A percentile compares a stretch with the other conserved stretches of the same genome.
Evolutionary conservation across 2,888 invertebrate genomes (phyloP).

Genomic region (Thecophora atra): DNA sequence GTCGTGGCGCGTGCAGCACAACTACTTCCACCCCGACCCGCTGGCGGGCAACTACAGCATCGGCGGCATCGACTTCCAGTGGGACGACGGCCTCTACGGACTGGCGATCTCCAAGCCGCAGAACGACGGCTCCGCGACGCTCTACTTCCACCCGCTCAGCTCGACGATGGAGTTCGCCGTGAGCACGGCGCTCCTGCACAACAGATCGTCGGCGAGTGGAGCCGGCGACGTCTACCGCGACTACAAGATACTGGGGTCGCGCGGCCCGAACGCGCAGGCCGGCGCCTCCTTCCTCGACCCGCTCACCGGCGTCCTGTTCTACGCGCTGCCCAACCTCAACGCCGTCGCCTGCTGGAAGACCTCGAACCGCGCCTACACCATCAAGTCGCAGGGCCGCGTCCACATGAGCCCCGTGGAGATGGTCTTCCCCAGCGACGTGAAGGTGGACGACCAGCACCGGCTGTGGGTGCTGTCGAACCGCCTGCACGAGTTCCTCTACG

Average conservation of each 20-base stretch:
- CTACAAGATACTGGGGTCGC: constrained; percentile 74
- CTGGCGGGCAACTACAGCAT: constrained; percentile 78
- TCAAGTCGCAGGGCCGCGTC: constrained; percentile 77
- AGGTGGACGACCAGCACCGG: constrained; percentile 76
- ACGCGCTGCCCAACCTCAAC: constrained; percentile 78
- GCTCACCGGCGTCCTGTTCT: constrained; percentile 77
- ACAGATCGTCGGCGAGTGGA: constrained; percentile 68
- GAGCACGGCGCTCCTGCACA: constrained; percentile 74
- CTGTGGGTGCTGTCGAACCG: constrained; percentile 80
- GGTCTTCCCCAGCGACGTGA: constrained; percentile 82
- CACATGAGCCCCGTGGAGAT: constrained; percentile 77
- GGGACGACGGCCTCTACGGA: constrained; percentile 83
- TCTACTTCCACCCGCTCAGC: constrained; percentile 83
- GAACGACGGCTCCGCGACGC: constrained; percentile 73
- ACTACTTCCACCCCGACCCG: constrained; percentile 77
- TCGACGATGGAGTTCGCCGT: constrained; percentile 82
- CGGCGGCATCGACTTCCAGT: constrained; percentile 75
- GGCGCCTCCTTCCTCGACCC: constrained; percentile 78
- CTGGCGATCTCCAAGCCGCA: constrained; percentile 75
- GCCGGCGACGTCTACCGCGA: constrained; percentile 70
- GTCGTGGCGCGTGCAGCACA: constrained; percentile 80
- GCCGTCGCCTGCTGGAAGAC: constrained; percentile 83
- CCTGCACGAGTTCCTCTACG: constrained; percentile 77
- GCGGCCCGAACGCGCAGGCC: constrained; percentile 79
- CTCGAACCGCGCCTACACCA: constrained; percentile 73